phyloP scores from a whole-genome alignment of 1,140 invertebrate genomes.

The Phenacoccus solenopsis region DNA sequence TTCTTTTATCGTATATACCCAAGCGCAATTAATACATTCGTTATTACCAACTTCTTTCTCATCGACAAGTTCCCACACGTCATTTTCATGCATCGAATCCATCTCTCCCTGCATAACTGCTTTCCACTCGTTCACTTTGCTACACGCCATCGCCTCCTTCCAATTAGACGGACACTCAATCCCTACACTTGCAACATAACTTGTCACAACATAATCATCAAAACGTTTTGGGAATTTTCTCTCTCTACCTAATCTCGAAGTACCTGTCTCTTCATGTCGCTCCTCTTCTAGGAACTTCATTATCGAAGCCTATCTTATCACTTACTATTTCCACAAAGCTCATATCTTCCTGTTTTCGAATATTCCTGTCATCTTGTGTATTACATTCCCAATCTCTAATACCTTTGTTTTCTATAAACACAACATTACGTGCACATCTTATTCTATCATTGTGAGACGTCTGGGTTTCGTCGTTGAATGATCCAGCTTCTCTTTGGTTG shows the following conservation, averaged over 20 bases:
- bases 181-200: too few species aligned
- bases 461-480: too few species aligned
- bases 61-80: slow-evolving; percentile 8
- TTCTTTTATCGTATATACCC: too few species aligned
- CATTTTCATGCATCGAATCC: neutral
- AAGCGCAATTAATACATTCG: neutral
- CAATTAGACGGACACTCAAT: neutral
- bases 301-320: too few species aligned
- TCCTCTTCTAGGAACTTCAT: too few species aligned
- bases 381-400: neutral
- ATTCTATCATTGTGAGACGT: too few species aligned
- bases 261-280: neutral
- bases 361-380: neutral
- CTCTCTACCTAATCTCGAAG: neutral
- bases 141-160: neutral
- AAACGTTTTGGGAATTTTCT: too few species aligned
- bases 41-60: neutral
- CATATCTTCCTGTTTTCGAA: neutral
- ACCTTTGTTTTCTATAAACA: slow-evolving; percentile 2
- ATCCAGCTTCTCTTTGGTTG: too few species aligned
- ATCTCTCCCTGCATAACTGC: slow-evolving; percentile 10
- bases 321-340: neutral
- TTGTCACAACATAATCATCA: too few species aligned
- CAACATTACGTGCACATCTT: neutral
- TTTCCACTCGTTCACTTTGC: neutral